Conservation (phyloP, 2,888 invertebrate species). For the Parnassius smintheus region DNA sequence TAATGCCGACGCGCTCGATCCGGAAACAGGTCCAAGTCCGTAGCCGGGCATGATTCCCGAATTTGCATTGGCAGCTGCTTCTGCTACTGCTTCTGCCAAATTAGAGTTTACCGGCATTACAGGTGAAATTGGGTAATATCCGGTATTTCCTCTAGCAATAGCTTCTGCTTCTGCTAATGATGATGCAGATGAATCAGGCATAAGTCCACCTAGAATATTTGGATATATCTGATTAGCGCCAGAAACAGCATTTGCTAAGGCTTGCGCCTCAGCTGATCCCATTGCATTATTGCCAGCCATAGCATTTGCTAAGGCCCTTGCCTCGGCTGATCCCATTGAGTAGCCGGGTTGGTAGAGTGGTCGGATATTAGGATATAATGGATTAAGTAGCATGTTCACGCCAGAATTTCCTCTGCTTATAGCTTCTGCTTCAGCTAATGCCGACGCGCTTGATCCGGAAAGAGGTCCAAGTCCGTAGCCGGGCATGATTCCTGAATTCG, state of each 20-base stretch:
- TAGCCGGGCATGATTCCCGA: neutral
- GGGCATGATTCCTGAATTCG: no score
- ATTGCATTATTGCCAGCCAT: neutral
- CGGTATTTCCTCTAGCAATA: constrained; percentile 7
- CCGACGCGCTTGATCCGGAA: neutral
- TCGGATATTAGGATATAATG: neutral
- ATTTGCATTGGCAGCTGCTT: no score
- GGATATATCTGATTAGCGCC: neutral
- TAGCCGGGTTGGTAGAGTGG: constrained; percentile 10
- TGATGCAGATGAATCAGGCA: constrained; percentile 10
- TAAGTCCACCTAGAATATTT: neutral
- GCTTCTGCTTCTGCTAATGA: constrained; percentile 1
- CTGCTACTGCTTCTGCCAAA: neutral
- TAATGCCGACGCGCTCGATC: neutral
- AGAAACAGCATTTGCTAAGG: neutral
- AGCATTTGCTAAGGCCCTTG: constrained; percentile 7
- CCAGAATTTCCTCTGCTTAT: neutral
- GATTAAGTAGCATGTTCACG: neutral
- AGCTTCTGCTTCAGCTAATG: neutral
- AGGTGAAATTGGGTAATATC: neutral
- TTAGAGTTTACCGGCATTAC: neutral
- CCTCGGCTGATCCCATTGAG: constrained; percentile 5
- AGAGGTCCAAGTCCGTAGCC: neutral
- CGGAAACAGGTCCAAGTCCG: neutral
- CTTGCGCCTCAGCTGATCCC: constrained; percentile 13